phyloP scores from a whole-genome alignment of 2,797 vertebrate species.

The Fistularia tabacaria region DNA sequence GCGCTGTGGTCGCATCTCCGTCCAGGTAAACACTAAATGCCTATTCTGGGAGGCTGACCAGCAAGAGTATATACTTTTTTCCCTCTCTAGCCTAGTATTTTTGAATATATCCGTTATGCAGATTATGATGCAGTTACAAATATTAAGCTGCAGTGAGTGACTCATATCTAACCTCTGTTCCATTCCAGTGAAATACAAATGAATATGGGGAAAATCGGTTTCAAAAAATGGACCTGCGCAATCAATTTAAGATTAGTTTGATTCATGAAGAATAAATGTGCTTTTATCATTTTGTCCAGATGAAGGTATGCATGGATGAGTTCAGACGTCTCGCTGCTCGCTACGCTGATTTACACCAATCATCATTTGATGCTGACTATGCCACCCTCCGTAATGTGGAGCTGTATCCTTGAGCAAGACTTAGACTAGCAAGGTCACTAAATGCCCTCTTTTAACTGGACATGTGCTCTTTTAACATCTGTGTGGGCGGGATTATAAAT shows the following conservation, averaged over 20 bases:
- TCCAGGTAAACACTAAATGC: conserved; percentile 75
- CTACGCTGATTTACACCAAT: conserved; percentile 92
- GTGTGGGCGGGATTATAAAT: too few relatives aligned
- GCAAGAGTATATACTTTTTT: too few relatives aligned
- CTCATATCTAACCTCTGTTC: background rate
- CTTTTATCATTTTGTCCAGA: conserved; percentile 66
- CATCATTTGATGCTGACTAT: conserved; percentile 93
- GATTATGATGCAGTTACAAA: too few relatives aligned
- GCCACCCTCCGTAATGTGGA: conserved; percentile 93
- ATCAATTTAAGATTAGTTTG: background rate
- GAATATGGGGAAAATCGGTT: too few relatives aligned
- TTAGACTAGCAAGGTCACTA: too few relatives aligned
- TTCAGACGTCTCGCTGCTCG: conserved; percentile 86
- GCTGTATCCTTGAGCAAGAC: conserved; percentile 83
- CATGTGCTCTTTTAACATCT: too few relatives aligned
- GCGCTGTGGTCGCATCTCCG: conserved; percentile 93
- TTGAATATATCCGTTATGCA: too few relatives aligned
- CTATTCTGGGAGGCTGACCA: too few relatives aligned
- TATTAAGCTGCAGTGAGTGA: background rate
- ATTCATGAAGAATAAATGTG: background rate
- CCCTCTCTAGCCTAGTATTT: too few relatives aligned
- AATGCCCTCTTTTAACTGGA: too few relatives aligned
- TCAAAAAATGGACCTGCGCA: too few relatives aligned
- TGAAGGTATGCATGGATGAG: conserved; percentile 97
- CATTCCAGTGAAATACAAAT: too few relatives aligned